Conservation (phyloP, 2,888 invertebrate genomes). For the Netelia virgata region DNA sequence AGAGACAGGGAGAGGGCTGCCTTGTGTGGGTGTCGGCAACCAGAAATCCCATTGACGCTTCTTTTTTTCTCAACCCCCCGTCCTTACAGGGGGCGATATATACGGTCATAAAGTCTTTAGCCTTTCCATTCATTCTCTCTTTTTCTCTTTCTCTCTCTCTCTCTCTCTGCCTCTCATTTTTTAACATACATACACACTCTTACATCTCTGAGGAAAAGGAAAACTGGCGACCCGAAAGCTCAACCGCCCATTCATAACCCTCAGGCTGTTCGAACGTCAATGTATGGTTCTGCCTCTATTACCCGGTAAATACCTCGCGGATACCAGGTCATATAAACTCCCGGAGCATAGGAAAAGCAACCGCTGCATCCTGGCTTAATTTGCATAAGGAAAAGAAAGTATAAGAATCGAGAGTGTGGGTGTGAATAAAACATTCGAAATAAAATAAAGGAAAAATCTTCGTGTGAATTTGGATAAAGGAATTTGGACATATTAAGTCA, state of each 20-base stretch:
- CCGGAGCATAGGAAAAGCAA: slow-evolving; percentile 29
- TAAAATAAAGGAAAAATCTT: too few species aligned
- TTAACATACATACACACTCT: neutral
- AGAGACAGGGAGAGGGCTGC: neutral
- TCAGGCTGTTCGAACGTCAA: slow-evolving; percentile 51
- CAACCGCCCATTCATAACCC: slow-evolving; percentile 58
- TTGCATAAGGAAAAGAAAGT: neutral
- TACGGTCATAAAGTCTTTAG: slow-evolving; percentile 6
- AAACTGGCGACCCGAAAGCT: slow-evolving; percentile 46
- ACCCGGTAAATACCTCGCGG: slow-evolving; percentile 50
- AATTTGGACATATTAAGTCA: too few species aligned
- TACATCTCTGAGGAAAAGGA: slow-evolving; percentile 26
- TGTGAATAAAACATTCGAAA: too few species aligned
- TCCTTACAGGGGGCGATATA: slow-evolving; percentile 7
- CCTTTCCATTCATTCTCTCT: neutral
- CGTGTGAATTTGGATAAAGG: too few species aligned
- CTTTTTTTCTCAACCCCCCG: slow-evolving; percentile 13
- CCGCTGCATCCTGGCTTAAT: slow-evolving; percentile 31
- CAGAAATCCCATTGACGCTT: slow-evolving; percentile 42
- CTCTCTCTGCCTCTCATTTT: slow-evolving; percentile 25
- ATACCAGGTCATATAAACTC: slow-evolving; percentile 42
- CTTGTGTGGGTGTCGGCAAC: slow-evolving; percentile 42
- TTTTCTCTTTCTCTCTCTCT: slow-evolving; percentile 24
- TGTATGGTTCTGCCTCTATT: slow-evolving; percentile 45
- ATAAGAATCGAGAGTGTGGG: neutral